Evolutionary conservation across 2,797 vertebrate genomes (phyloP).

Genomic region (Sylvia borin): DNA sequence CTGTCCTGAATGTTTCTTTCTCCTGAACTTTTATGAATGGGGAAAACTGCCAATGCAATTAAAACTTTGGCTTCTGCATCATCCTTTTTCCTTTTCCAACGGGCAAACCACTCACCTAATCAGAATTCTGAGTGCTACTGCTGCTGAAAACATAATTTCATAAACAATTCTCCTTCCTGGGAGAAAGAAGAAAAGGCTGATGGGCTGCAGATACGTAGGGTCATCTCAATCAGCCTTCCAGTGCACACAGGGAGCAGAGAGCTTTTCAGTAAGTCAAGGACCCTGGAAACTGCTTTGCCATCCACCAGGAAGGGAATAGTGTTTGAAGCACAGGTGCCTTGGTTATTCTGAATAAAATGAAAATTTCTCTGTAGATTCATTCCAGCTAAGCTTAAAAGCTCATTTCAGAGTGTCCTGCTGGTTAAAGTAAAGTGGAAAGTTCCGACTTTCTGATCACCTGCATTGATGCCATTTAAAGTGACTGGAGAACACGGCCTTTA

Average conservation of each 20-base stretch:
- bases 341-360: background rate
- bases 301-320: background rate
- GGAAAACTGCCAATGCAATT: slow-evolving; percentile 51
- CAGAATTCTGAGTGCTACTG: slow-evolving; percentile 20
- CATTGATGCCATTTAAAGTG: background rate
- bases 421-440: background rate
- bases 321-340: background rate
- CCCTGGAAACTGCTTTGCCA: background rate
- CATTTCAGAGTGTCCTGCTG: slow-evolving; percentile 8
- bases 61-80: slow-evolving; percentile 36
- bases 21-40: background rate
- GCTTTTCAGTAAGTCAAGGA: background rate
- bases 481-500: background rate
- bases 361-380: background rate
- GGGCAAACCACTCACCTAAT: background rate
- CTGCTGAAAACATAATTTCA: slow-evolving; percentile 41
- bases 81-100: slow-evolving; percentile 31
- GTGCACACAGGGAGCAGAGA: background rate
- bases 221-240: slow-evolving; percentile 32
- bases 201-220: slow-evolving; percentile 15
- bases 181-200: slow-evolving; percentile 37
- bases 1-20: background rate
- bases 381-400: slow-evolving; percentile 22
- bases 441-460: background rate
- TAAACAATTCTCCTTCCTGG: slow-evolving; percentile 38